Base-by-base conservation (phyloP, 2,888 invertebrate species). In the Hylaea fasciaria region DNA sequence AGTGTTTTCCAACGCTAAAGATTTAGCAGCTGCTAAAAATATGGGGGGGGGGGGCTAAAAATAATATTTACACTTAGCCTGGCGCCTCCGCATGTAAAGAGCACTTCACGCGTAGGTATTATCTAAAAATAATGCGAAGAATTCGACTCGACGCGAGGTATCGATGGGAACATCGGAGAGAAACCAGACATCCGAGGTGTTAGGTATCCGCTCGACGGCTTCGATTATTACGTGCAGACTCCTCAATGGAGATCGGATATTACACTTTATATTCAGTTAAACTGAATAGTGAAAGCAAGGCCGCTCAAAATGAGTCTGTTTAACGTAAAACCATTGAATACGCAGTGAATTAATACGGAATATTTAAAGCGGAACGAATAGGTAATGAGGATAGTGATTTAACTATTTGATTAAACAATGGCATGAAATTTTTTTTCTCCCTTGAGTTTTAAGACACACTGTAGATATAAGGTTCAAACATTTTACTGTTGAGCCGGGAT, bases 111-210 rank as follows among this genome's bases (percentile, higher is more conserved):
- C 52, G 61, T 62, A 58, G 60, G 49, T 65, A 61, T 60, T 41
- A 51, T 68, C 77, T 82, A 80, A 78, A 80, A 79, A 82, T 82
- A 83, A 62, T 52, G 64, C 29, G 62, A 79, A 73, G 75, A 80
- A 83, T 80, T 74, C 65, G 64, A 78, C 71, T 64, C 67, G 53
- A 57, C 71, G 69, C 66, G 74, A 64, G 66, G 53, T 76, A 73
- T 75, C 77, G 83, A 86, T 45, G 37, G 2, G 43, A 50, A 12
- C 50, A 28, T 60, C 45, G 50, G 60, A 60, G 83, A 73, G 73
- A 83, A 81, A 84, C 76, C 86, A 88, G 85, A 84, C 78, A 70
- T 68, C 68, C 59, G 67, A 57, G 70, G 83, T 81, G 81, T 79
- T 80, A 76, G 82, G 76, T 83, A 72, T 76, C 79, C 74, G 22